phyloP scores from a whole-genome alignment of 2,797 vertebrate species.

The Cryptoprocta ferox region DNA sequence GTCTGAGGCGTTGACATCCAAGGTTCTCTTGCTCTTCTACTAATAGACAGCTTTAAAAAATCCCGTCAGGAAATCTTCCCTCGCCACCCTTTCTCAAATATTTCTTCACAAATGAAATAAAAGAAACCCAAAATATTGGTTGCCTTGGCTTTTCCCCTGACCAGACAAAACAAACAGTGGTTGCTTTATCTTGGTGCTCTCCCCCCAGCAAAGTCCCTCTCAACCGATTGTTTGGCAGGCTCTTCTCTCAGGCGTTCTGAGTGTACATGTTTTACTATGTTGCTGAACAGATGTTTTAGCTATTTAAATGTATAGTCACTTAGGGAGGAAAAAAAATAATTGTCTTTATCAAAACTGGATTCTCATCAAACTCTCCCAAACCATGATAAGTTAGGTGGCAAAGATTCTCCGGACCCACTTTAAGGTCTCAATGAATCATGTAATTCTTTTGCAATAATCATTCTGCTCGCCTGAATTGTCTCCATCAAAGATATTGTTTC shows the following conservation, averaged over 20 bases:
- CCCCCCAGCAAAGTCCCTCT: slow-evolving; percentile 76
- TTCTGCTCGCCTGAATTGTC: slow-evolving; percentile 76
- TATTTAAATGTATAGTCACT: slow-evolving; percentile 85
- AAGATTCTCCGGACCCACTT: slow-evolving; percentile 64
- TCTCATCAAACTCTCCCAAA: slow-evolving; percentile 75
- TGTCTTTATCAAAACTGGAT: slow-evolving; percentile 81
- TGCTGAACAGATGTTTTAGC: slow-evolving; percentile 86
- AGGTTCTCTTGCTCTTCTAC: slow-evolving; percentile 74
- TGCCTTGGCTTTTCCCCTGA: slow-evolving; percentile 77
- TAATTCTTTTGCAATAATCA: slow-evolving; percentile 72
- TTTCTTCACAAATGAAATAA: slow-evolving; percentile 78
- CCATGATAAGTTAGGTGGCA: slow-evolving; percentile 63
- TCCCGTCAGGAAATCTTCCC: slow-evolving; percentile 79
- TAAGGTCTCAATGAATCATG: slow-evolving; percentile 76
- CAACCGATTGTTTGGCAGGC: slow-evolving; percentile 79
- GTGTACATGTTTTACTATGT: slow-evolving; percentile 84
- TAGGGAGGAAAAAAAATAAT: slow-evolving; percentile 74
- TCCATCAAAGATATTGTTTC: slow-evolving; percentile 79
- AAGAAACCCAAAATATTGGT: slow-evolving; percentile 77
- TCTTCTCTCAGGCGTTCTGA: slow-evolving; percentile 83
- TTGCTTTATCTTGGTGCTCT: slow-evolving; percentile 80
- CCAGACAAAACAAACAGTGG: slow-evolving; percentile 82
- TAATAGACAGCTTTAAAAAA: slow-evolving; percentile 82
- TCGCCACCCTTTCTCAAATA: slow-evolving; percentile 72
- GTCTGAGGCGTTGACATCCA: slow-evolving; percentile 82